Base-by-base conservation (phyloP, 2,113 vertebrate genomes). In the Rhynchopsitta pachyrhyncha region DNA sequence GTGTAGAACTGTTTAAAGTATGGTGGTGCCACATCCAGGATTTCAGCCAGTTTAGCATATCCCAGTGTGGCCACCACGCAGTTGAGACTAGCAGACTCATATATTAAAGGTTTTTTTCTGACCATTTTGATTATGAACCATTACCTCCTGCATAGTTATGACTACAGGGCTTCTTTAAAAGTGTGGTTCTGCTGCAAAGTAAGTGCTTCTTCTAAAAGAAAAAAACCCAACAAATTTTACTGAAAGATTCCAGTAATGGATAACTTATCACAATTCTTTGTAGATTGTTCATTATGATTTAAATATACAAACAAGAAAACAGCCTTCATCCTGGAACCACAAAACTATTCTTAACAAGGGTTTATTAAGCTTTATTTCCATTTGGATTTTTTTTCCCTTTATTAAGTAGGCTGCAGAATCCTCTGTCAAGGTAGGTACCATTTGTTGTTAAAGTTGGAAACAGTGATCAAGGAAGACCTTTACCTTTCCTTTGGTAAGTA, bases 1-100 rank as follows among this genome's bases (percentile, higher is more conserved):
- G 11, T 25, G 27, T 0, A 3, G 59, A 31, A 3, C 24, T 60
- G 1, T 10, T 9, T 1, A 9, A 47, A 7, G 3, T 5, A 0
- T 2, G 6, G 8, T 2, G 28, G 20, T 78, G 25, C 6, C 59
- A 5, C 22, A 3, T 3, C 4, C 37, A 28, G 59, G 14, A 4
- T 2, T 78, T 44, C 37, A 28, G 39, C 12, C 11, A 4, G 0
- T 57, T 70, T 10, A 33, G 19, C 14, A 6, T 8, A 29, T 22
- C 14, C 66, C 60, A 33, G 41, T 28, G 68, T 5, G 18, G 39
- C 29, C 59, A 4, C 35, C 2, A 4, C 7, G 24, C 10, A 11
- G 35, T 35, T 47, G 83, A 59, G 50, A 63, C 37, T 47, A 35
- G 9, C 11, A 7, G 24, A n/a, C 11, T 13, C 15, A 1, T 11